A percentile compares a stretch with the other conserved stretches of the same genome.
phyloP scores from a whole-genome alignment of 2,888 invertebrate species.

The Pardosa pseudoannulata region DNA sequence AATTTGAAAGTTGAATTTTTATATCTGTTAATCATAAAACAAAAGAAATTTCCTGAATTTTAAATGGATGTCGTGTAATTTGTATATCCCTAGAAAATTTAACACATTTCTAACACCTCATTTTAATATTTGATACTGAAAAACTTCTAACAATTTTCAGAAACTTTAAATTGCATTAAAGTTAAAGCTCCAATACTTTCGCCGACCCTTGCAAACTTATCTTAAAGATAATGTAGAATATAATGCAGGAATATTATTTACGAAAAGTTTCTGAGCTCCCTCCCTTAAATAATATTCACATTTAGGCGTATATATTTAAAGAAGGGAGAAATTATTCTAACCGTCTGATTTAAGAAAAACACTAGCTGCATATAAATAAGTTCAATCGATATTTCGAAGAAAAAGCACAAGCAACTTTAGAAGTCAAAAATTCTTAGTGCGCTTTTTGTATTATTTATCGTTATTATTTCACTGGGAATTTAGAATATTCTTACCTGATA shows the following conservation, averaged over 20 bases:
- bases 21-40: no score
- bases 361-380: constrained; percentile 10
- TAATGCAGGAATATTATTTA: constrained; percentile 5
- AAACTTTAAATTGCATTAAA: constrained; percentile 7
- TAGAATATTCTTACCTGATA: constrained; percentile 10
- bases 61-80: no score
- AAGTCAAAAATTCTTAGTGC: not conserved
- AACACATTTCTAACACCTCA: no score
- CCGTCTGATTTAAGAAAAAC: constrained; percentile 16
- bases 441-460: constrained; percentile 8
- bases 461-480: not conserved
- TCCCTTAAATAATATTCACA: constrained; percentile 12
- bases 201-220: not conserved
- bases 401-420: not conserved
- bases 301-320: constrained; percentile 4
- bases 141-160: not conserved
- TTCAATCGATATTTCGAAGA: not conserved
- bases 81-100: no score
- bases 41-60: no score
- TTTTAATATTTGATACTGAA: not conserved
- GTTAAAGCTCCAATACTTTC: not conserved
- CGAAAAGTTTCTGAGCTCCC: not conserved
- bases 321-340: constrained; percentile 6
- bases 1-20: no score
- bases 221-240: constrained; percentile 4